Base-by-base conservation (phyloP, 2,888 invertebrate species). In the Reticulitermes lucifugus region DNA sequence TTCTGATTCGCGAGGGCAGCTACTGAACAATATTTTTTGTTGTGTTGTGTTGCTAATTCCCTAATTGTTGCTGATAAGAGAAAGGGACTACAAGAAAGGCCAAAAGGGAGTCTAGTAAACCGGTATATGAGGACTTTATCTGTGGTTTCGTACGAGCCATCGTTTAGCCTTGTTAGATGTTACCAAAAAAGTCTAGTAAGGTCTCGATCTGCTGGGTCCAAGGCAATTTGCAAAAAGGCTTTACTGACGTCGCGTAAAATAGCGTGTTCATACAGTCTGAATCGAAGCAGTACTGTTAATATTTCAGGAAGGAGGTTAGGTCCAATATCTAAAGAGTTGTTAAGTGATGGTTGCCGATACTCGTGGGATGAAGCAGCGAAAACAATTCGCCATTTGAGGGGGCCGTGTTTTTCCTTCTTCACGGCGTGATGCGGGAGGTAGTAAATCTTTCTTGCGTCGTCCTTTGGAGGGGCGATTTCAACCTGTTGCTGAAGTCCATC, bases 71-170 rank as follows among this genome's bases (percentile, higher is more conserved):
- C 73, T 6, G 73, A 51, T 9, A 79, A 55, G 0, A 79, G 79
- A 9, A 59, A 79, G 55, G 55, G 79, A 29, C 79, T 55, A 21
- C 83, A 83, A 12, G 71, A 55, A 21, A 73, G 73, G 0, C 83
- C 83, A 21, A 83, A 83, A 3, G 83, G 70, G 10, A 81, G 60
- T 14, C 80, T 18, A 5, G 5, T n/a, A 21, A 80, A 55, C 3
- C 55, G 29, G 25, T 79, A 79, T n/a, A 14, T 46, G 14, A 25
- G 35, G 7, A 25, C 18, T 1, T 82, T 65, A 25, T 41, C 43
- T 70, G 83, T 83, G n/a, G n/a, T n/a, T n/a, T n/a, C n/a, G n/a
- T 71, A 14, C 9, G 1, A 7, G 1, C 12, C 18, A 29, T 59
- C 29, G 10, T 55, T 14, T 9, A 10, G 2, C 14, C n/a, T 3